Evolutionary conservation across 2,888 invertebrate species (phyloP), one percentile per base, ranked within the genome.

Genomic region (Nysson spinosus): DNA sequence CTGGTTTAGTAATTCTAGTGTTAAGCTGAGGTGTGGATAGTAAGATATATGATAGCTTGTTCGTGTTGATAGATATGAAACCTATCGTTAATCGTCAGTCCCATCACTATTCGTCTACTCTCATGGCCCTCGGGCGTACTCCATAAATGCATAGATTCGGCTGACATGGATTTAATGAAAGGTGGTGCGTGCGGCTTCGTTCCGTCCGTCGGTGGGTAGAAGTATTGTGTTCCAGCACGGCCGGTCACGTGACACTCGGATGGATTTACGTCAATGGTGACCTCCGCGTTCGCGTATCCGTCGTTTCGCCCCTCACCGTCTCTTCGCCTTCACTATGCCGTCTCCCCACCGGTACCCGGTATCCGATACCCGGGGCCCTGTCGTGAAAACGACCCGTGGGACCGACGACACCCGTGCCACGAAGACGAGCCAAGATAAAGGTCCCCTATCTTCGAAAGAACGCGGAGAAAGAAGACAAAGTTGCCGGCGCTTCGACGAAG

Each of bases 241-340:
- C 54, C 26, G 52, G 86, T 89, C 91, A 91, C 91, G 91, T 91
- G 91, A 90, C 87, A 54, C 81, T 75, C 79, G 77, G 80, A 82
- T 83, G 88, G 88, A 91, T 91, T 92, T 92, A 91, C 92, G 92
- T 92, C 92, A 92, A 91, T 91, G 88, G 89, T 92, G 92, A 92
- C 92, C 92, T 92, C 91, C 91, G 89, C 81, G 85, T 88, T 86
- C 83, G 86, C 86, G 85, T 83, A 83, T 81, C 87, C 87, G 87
- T 88, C 87, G 30, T 35, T 30, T 57, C 88, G 87, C 89, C 89
- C 80, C 80, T 78, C 80, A 32, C 44, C 67, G 61, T 39, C 44
- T 54, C 56, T 17, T 55, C 54, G 46, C 26, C 42, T 46, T 56
- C 30, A n/a, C n/a, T n/a, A n/a, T 6, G 44, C 47, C 28, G 16